Evolutionary conservation across 2,888 invertebrate species (phyloP).

Genomic region (Thera britannica): DNA sequence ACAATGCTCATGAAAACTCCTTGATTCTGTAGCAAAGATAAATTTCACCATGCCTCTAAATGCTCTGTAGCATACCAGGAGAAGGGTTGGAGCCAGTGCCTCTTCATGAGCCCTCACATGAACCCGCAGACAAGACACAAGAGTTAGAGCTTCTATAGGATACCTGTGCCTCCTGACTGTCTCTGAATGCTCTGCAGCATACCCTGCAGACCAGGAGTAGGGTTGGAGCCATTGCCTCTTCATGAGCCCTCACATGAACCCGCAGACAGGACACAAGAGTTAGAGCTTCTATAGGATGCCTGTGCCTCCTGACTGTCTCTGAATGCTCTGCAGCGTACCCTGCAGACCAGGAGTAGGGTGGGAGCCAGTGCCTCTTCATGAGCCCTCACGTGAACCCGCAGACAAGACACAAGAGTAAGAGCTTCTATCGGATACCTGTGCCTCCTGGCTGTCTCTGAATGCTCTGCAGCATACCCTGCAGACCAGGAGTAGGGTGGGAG

Average conservation of each 20-base stretch:
- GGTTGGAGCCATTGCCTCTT: constrained; percentile 55
- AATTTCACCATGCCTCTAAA: too few relatives aligned
- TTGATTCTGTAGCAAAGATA: too few relatives aligned
- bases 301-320: neutral
- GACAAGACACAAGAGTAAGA: constrained; percentile 79
- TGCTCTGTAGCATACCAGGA: too few relatives aligned
- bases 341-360: constrained; percentile 67
- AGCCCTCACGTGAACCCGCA: constrained; percentile 80
- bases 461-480: constrained; percentile 63
- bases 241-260: constrained; percentile 81
- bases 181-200: too few relatives aligned
- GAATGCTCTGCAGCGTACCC: constrained; percentile 52
- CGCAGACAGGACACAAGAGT: constrained; percentile 80
- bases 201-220: too few relatives aligned
- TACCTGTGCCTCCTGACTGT: too few relatives aligned
- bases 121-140: too few relatives aligned
- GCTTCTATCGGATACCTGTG: constrained; percentile 74
- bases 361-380: constrained; percentile 74
- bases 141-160: too few relatives aligned
- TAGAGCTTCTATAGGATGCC: constrained; percentile 79
- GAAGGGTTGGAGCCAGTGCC: neutral
- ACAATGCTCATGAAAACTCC: too few relatives aligned
- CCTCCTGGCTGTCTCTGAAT: constrained; percentile 10
- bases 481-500: constrained; percentile 51
- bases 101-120: too few relatives aligned